Evolutionary conservation across 1,140 invertebrate genomes (phyloP), one percentile per base, ranked within the genome.

Genomic region (Pogonognathellus flavescens): DNA sequence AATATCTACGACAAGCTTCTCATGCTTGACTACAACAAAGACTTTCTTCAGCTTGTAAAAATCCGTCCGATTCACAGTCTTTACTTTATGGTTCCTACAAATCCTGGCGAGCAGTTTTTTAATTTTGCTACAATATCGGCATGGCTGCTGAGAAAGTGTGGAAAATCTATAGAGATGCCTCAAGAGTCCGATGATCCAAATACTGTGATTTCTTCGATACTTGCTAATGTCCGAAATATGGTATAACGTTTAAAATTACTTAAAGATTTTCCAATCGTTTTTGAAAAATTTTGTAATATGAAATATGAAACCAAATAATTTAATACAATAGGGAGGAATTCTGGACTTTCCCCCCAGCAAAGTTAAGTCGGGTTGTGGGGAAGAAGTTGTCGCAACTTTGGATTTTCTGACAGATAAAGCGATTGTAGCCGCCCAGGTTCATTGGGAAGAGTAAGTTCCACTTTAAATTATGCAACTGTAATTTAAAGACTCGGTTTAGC

Each of bases 101-200:
- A 99, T 92, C 94, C 97, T 53, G 97, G 97, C 7, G 98, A 99
- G 91, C 98, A 99, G 90, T 99, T 99, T 92, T 98, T 94, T 89
- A 93, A 96, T 88, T 99, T 99, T 90, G 95, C 95, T 0, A 95
- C 96, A 5, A 92, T 98, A 31, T 94, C 96, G 62, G 96, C 97
- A 20, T 99, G 97, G 97, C 91, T 99, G 1, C 94, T 98, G 88
- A 92, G 94, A 85, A 97, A 96, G 92, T 91, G 92, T 88, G 97
- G 97, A 9, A 94, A 93, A 89, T 91, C 92, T 55, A 96, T 98
- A 92, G 95, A 97, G 84, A 93, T 94, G 85, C 97, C 97, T 4
- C 95, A 97, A 91, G 97, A 98, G 92, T 96, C 94, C 89, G 97
- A 99, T 91, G 97, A 98, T 91, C 97, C 97, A 1, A 98, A 98